Conservation (phyloP, 2,797 vertebrate species). For the Silurus lanzhouensis region DNA sequence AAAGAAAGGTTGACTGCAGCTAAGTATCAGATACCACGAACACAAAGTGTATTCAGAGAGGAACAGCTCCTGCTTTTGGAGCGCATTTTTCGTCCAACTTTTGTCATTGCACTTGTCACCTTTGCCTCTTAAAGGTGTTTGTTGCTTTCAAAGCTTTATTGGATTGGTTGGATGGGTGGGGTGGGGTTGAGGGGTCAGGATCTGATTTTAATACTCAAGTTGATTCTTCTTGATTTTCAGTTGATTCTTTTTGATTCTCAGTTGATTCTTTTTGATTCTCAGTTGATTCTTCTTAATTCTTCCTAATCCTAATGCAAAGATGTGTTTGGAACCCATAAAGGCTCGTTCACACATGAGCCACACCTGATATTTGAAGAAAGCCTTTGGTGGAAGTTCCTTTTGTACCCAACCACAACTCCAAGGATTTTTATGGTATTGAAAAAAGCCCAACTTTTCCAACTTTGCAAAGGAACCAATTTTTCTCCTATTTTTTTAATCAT, state of each 20-base stretch:
- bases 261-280: too few relatives aligned
- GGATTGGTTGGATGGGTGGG: background rate
- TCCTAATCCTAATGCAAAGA: too few relatives aligned
- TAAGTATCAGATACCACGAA: conserved; percentile 47
- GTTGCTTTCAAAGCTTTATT: background rate
- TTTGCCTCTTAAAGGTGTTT: background rate
- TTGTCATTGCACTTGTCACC: background rate
- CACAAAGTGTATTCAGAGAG: conserved; percentile 10
- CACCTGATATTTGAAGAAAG: too few relatives aligned
- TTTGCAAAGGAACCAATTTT: background rate
- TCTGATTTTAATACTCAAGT: too few relatives aligned
- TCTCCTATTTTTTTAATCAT: background rate
- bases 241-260: too few relatives aligned
- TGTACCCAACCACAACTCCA: too few relatives aligned
- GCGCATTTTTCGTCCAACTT: conserved; percentile 11
- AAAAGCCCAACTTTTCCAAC: background rate
- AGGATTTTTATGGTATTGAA: background rate
- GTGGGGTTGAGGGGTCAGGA: background rate
- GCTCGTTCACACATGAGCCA: too few relatives aligned
- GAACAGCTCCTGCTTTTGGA: conserved; percentile 10
- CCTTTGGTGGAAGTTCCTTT: too few relatives aligned
- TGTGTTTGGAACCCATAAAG: too few relatives aligned
- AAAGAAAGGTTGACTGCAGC: conserved; percentile 58
- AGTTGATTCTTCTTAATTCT: too few relatives aligned
- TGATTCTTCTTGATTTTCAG: too few relatives aligned